Conservation (phyloP, 2,113 vertebrate species). For the Tychaedon coryphoeus region DNA sequence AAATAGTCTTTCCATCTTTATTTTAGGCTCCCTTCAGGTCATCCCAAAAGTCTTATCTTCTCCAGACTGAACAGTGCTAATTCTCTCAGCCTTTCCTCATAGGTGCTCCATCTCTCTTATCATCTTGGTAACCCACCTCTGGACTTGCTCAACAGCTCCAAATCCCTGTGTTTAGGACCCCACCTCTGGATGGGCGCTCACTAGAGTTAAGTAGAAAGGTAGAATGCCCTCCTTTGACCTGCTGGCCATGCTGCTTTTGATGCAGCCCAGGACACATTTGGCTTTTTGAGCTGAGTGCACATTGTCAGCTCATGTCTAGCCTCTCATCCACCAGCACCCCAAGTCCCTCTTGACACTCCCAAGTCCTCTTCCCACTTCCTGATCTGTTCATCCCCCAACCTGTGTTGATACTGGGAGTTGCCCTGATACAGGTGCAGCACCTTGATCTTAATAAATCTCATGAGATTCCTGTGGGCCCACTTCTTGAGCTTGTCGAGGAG, state of each 20-base stretch:
- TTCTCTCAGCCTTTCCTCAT: neutral
- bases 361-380: neutral
- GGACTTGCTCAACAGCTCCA: neutral
- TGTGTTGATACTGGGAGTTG: neutral
- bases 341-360: neutral
- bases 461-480: neutral
- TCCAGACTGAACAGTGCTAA: neutral
- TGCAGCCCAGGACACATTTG: neutral
- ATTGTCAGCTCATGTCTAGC: neutral
- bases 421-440: neutral
- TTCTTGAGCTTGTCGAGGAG: neutral
- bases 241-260: fast-evolving
- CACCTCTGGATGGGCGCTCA: neutral
- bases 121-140: neutral
- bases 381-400: neutral
- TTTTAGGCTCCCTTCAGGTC: neutral
- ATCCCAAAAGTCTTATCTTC: neutral
- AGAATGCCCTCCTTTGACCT: neutral
- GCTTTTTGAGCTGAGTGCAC: neutral
- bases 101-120: neutral
- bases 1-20: neutral
- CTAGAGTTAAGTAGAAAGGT: neutral
- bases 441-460: neutral
- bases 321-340: neutral
- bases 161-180: neutral